phyloP scores from a whole-genome alignment of 2,797 vertebrate species.

The Leptodactylus fallax region DNA sequence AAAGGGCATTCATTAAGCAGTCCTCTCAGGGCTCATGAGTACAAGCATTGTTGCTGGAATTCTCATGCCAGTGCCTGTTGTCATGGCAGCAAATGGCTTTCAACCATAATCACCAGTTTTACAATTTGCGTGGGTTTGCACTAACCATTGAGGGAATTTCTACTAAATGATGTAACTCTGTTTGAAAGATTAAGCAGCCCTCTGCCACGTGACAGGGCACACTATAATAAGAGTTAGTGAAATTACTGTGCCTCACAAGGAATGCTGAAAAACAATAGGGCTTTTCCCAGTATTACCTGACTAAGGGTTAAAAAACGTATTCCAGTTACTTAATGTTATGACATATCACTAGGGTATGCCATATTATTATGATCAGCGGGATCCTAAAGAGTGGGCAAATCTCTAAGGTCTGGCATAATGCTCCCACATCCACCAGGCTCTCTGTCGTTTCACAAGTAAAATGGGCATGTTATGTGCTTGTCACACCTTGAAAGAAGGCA shows the following conservation, averaged over 20 bases:
- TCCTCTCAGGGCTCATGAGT: conserved; percentile 35
- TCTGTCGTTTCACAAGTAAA: no score
- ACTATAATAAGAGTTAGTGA: background rate
- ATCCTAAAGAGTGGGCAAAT: background rate
- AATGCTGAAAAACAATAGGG: background rate
- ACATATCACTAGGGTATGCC: background rate
- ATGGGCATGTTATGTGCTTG: no score
- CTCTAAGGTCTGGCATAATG: no score
- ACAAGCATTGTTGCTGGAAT: conserved; percentile 37
- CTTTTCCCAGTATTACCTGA: background rate
- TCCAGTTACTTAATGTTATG: background rate
- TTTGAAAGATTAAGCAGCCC: conserved; percentile 13
- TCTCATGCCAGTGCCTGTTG: conserved; percentile 40
- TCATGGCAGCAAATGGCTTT: conserved; percentile 47
- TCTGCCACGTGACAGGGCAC: conserved; percentile 26
- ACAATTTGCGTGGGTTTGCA: conserved; percentile 31
- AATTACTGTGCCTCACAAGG: background rate
- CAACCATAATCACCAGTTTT: conserved; percentile 43
- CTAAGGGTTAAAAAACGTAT: background rate
- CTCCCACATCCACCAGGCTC: no score
- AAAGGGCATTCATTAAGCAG: conserved; percentile 37
- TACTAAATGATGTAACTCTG: conserved; percentile 30
- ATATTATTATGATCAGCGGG: background rate
- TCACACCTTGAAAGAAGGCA: no score
- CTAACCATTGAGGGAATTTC: conserved; percentile 51